These are phyloP conservation scores for Drosophila paramelanica DNA, from an alignment of 2,888 invertebrate species.

Conservation along the genomic window DNA sequence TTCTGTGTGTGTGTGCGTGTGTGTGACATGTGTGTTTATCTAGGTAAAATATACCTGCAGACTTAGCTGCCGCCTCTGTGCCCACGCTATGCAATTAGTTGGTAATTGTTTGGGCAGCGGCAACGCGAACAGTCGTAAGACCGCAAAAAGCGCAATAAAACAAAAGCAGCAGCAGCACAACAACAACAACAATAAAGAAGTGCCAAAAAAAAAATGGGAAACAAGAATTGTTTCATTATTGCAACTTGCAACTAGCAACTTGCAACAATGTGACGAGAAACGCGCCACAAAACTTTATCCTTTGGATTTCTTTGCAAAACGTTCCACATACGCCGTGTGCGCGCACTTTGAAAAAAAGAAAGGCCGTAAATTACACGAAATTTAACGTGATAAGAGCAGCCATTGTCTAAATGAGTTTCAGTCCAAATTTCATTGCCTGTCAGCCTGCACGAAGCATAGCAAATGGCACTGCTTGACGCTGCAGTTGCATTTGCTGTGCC, in stretches of 20 bases:
- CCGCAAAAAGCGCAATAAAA: constrained; percentile 47
- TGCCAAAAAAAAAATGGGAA: background rate
- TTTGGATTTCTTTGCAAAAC: constrained; percentile 25
- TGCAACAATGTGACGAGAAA: constrained; percentile 55
- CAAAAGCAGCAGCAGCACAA: constrained; percentile 14
- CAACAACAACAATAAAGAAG: background rate
- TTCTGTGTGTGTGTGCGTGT: constrained; percentile 5
- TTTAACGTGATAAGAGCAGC: constrained; percentile 60
- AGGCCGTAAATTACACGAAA: constrained; percentile 52
- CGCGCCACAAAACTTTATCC: constrained; percentile 58
- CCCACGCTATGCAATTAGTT: constrained; percentile 49
- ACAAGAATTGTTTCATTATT: constrained; percentile 60
- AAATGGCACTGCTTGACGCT: background rate
- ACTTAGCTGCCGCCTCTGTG: constrained; percentile 8
- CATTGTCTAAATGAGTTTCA: constrained; percentile 42
- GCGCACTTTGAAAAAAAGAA: constrained; percentile 17
- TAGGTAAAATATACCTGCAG: constrained; percentile 31
- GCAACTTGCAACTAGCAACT: constrained; percentile 6
- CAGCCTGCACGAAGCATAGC: background rate
- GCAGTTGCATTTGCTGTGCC: background rate
- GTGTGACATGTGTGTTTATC: constrained; percentile 33
- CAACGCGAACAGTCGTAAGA: constrained; percentile 11
- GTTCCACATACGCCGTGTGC: constrained; percentile 45
- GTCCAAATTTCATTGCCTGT: constrained; percentile 6
- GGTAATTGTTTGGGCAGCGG: constrained; percentile 59